phyloP scores from a whole-genome alignment of 2,113 vertebrate species.

The Salvelinus alpinus region DNA sequence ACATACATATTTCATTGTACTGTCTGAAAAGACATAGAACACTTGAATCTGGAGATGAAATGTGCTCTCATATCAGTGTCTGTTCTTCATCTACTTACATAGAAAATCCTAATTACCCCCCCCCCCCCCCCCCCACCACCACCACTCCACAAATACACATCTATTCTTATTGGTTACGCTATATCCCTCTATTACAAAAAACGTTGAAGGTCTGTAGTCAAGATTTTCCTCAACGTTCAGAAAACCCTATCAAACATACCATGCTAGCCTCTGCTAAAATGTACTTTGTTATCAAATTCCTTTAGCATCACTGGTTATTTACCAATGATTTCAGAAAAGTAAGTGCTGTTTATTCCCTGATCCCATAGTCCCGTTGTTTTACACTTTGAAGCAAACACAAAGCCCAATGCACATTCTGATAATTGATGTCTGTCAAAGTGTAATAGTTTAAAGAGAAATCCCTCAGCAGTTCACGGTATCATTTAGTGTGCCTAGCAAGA shows the following conservation, averaged over 20 bases:
- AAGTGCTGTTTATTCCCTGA: neutral
- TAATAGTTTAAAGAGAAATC: neutral
- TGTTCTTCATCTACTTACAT: constrained; percentile 17
- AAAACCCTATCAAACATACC: constrained; percentile 13
- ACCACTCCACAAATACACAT: neutral
- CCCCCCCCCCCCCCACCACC: constrained; percentile 12
- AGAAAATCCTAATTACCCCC: constrained; percentile 53
- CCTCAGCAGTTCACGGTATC: neutral
- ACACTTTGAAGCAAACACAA: neutral
- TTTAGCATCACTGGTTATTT: neutral
- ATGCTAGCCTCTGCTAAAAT: neutral
- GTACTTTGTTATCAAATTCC: neutral
- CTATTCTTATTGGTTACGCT: neutral
- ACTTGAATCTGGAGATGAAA: constrained; percentile 28
- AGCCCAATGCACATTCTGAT: neutral
- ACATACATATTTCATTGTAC: constrained; percentile 24
- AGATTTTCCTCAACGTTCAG: constrained; percentile 34
- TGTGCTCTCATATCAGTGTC: constrained; percentile 13
- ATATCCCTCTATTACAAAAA: constrained; percentile 23
- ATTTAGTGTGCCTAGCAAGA: neutral
- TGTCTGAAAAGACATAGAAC: constrained; percentile 33
- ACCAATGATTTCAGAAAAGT: neutral
- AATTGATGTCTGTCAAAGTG: neutral
- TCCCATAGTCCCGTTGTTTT: neutral
- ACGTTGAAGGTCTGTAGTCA: neutral